Percentiles rank a stretch among this genome's conserved stretches.
phyloP scores from a whole-genome alignment of 2,888 invertebrate genomes.

The Parelbella ahira region DNA sequence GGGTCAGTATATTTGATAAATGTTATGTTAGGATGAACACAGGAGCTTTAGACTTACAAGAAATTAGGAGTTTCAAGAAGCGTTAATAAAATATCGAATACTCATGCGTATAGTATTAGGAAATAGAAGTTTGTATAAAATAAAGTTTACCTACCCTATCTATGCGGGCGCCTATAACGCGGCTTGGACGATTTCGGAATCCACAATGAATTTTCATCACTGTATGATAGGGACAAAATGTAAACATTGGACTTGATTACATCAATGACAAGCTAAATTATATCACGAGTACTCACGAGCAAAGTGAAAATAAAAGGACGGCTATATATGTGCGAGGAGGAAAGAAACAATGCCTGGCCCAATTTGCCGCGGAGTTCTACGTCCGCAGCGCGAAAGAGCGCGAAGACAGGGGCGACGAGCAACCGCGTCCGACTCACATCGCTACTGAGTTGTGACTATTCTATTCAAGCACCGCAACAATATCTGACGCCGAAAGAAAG shows the following conservation, averaged over 20 bases:
- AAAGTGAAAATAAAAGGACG: constrained; percentile 44
- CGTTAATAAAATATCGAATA: too few species aligned
- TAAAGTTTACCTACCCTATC: constrained; percentile 14
- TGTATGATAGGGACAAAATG: constrained; percentile 44
- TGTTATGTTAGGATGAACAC: too few species aligned
- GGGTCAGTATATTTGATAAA: constrained; percentile 1
- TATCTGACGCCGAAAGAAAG: constrained; percentile 70
- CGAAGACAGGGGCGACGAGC: constrained; percentile 47
- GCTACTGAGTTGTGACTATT: constrained; percentile 76
- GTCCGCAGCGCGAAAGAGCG: constrained; percentile 63
- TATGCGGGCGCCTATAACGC: constrained; percentile 9
- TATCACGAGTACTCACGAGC: constrained; percentile 36
- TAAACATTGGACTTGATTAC: constrained; percentile 72
- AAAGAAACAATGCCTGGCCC: constrained; percentile 56
- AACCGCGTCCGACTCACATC: constrained; percentile 74
- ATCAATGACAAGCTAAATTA: constrained; percentile 47
- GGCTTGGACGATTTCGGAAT: constrained; percentile 12
- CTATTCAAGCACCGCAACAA: constrained; percentile 53
- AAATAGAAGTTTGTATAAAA: too few species aligned
- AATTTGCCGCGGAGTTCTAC: constrained; percentile 61
- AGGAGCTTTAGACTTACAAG: too few species aligned
- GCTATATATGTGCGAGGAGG: constrained; percentile 40
- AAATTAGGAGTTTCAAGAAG: too few species aligned
- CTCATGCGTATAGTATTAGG: too few species aligned
- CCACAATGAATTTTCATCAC: constrained; percentile 39